Percentiles rank a stretch among this genome's conserved stretches.
Evolutionary conservation across 2,113 vertebrate species (phyloP).

Genomic region (Pelodiscus sinensis): DNA sequence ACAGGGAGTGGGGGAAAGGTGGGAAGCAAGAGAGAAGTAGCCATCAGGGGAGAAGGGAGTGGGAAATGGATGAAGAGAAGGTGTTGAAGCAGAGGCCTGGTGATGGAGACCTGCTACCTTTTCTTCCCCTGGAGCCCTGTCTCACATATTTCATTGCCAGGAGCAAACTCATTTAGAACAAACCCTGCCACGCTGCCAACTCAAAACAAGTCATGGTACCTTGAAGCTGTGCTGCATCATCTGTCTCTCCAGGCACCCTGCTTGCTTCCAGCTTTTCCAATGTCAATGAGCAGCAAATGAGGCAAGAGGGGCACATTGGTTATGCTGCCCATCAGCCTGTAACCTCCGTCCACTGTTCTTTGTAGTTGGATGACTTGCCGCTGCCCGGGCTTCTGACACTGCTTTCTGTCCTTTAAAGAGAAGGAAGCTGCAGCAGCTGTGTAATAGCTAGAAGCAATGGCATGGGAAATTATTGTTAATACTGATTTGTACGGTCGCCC

Average conservation of each 20-base stretch:
- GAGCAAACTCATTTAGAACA: background rate
- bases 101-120: background rate
- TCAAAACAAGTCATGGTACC: background rate
- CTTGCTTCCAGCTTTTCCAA: background rate
- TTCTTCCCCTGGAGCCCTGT: background rate
- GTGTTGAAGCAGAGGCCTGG: background rate
- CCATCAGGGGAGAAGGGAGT: background rate
- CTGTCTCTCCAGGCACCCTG: background rate
- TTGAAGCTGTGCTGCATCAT: background rate
- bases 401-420: background rate
- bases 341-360: background rate
- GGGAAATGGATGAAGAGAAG: background rate
- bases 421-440: background rate
- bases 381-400: background rate
- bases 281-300: conserved; percentile 2
- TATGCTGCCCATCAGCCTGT: background rate
- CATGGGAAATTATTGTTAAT: background rate
- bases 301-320: background rate
- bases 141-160: background rate
- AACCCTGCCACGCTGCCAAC: background rate
- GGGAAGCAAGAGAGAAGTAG: background rate
- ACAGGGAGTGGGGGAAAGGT: too few species aligned
- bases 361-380: background rate
- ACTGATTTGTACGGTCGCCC: background rate
- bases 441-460: background rate